Evolutionary conservation across 1,140 invertebrate species (phyloP).

Genomic region (Bombyx mandarina): DNA sequence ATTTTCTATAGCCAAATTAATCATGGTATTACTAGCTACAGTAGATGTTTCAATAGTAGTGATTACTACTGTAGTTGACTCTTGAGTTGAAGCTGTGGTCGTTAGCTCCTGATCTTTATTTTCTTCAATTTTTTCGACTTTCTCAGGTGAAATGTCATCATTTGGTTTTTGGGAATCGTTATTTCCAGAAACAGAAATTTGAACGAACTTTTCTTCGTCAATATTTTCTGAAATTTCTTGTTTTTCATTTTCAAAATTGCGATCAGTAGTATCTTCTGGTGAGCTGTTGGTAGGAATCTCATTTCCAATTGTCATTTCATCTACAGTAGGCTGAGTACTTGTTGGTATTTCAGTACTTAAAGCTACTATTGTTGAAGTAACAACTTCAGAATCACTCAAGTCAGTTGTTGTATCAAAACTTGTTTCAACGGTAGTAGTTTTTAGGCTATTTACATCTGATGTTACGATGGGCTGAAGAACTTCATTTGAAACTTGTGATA

Average conservation of each 20-base stretch:
- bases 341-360: slow-evolving; percentile 2
- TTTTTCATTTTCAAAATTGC: slow-evolving; percentile 2
- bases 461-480: slow-evolving; percentile 19
- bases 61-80: slow-evolving; percentile 6
- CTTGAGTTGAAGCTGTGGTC: not conserved
- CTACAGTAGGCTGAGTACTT: not conserved
- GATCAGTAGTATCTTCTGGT: not conserved
- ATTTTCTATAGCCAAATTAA: not conserved
- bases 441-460: slow-evolving; percentile 6
- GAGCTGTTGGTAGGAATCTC: slow-evolving; percentile 1
- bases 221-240: slow-evolving; percentile 3
- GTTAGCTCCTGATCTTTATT: not conserved
- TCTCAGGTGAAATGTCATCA: slow-evolving; percentile 1
- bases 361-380: slow-evolving; percentile 5
- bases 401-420: slow-evolving; percentile 9
- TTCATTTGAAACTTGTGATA: slow-evolving; percentile 51
- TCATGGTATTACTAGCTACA: not conserved
- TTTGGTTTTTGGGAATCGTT: slow-evolving; percentile 5
- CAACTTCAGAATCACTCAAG: not conserved
- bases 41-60: slow-evolving; percentile 6
- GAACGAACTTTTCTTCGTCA: slow-evolving; percentile 9
- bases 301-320: slow-evolving; percentile 1
- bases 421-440: slow-evolving; percentile 10
- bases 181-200: slow-evolving; percentile 12
- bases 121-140: slow-evolving; percentile 3